Evolutionary conservation across 1,140 invertebrate species (phyloP).

Genomic region (Aphaenogaster floridana): DNA sequence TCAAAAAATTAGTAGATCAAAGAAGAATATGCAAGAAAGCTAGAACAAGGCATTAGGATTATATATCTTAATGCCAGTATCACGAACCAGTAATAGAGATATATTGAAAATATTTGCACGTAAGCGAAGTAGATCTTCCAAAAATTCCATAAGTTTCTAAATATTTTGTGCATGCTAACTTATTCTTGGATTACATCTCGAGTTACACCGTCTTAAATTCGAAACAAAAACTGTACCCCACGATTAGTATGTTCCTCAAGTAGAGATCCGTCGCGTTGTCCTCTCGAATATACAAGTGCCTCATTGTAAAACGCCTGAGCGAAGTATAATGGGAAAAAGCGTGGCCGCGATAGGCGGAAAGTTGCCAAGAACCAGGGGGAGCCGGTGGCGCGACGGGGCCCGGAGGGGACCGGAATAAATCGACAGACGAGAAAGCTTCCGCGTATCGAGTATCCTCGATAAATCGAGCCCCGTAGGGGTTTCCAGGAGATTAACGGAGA

Average conservation of each 20-base stretch:
- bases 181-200: constrained; percentile 8
- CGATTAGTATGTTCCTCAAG: not conserved
- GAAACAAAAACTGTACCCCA: constrained; percentile 20
- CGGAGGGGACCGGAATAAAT: constrained; percentile 66
- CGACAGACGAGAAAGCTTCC: constrained; percentile 68
- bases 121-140: not conserved
- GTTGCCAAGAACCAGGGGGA: constrained; percentile 35
- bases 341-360: constrained; percentile 31
- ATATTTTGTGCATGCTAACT: constrained; percentile 33
- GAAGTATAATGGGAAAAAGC: constrained; percentile 60
- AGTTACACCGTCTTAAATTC: constrained; percentile 42
- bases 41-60: too few relatives aligned
- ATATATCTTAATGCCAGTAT: not conserved
- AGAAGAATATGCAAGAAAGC: not conserved
- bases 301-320: constrained; percentile 67
- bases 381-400: not conserved
- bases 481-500: constrained; percentile 81
- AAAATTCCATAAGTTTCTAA: constrained; percentile 25
- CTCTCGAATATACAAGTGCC: constrained; percentile 47
- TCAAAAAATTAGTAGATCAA: not conserved
- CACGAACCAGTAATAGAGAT: not conserved
- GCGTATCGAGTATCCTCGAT: constrained; percentile 76
- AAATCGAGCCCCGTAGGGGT: constrained; percentile 76
- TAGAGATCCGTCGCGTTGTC: constrained; percentile 33
- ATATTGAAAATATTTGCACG: not conserved